Percentiles rank a stretch among this genome's conserved stretches.
Conservation (phyloP, 2,888 invertebrate genomes). For the Ptilodon capucinus region DNA sequence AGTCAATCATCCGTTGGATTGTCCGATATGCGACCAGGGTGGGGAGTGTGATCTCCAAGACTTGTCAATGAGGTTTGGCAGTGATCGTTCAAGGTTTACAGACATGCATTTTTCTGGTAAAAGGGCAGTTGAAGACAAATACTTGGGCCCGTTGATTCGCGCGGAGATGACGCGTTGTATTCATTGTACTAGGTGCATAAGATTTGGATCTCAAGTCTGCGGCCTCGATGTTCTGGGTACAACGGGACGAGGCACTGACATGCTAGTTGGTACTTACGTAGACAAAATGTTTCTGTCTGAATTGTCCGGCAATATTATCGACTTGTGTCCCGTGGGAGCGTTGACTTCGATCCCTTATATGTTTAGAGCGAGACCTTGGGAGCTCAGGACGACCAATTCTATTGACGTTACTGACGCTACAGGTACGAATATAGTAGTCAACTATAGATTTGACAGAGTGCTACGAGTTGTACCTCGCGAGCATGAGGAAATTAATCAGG, state of each 20-base stretch:
- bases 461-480: conserved; percentile 68
- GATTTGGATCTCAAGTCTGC: conserved; percentile 98
- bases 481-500: conserved; percentile 89
- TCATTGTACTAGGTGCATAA: conserved; percentile 98
- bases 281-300: conserved; percentile 98
- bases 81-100: conserved; percentile 94
- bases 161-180: conserved; percentile 99
- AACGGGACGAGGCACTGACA: conserved; percentile 94
- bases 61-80: conserved; percentile 98
- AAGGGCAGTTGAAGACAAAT: conserved; percentile 97
- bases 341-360: conserved; percentile 98
- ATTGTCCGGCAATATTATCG: conserved; percentile 98
- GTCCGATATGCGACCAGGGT: conserved; percentile 99
- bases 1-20: conserved; percentile 98
- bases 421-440: conserved; percentile 66
- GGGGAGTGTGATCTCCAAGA: conserved; percentile 97
- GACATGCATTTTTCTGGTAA: conserved; percentile 96
- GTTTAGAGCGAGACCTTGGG: conserved; percentile 99
- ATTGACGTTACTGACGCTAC: conserved; percentile 74
- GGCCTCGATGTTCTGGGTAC: conserved; percentile 97
- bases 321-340: conserved; percentile 99
- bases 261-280: conserved; percentile 99
- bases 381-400: conserved; percentile 88
- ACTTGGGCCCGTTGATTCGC: conserved; percentile 97
- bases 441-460: conserved; percentile 61